phyloP scores from a whole-genome alignment of 2,797 vertebrate genomes.

The Macrochelys suwanniensis region DNA sequence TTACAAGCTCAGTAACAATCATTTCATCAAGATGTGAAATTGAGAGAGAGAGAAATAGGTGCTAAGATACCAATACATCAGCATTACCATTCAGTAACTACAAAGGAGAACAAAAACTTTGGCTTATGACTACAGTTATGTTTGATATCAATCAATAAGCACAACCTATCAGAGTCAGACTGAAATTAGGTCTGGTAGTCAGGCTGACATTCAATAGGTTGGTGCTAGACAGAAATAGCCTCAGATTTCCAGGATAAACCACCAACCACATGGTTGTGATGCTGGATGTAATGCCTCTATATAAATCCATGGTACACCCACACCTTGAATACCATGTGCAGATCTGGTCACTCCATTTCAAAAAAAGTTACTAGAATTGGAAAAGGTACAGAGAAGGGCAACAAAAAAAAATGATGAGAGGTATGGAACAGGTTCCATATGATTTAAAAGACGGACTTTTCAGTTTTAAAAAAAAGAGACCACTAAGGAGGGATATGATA shows the following conservation, averaged over 20 bases:
- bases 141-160: background rate
- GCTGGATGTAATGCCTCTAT: background rate
- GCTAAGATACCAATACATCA: rapidly evolving
- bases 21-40: background rate
- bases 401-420: background rate
- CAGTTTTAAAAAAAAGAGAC: background rate
- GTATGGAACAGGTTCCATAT: background rate
- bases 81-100: background rate
- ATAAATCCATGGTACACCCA: background rate
- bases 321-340: background rate
- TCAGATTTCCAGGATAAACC: constrained; percentile 25
- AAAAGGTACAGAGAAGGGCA: background rate
- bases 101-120: background rate
- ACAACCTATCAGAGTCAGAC: background rate
- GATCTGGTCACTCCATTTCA: background rate
- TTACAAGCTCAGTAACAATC: background rate
- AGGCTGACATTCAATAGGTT: constrained; percentile 54
- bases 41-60: background rate
- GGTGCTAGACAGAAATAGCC: constrained; percentile 50
- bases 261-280: background rate
- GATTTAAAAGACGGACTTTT: background rate
- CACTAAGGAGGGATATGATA: background rate
- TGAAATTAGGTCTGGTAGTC: constrained; percentile 33
- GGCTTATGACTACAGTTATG: background rate
- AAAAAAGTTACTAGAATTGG: background rate